Evolutionary conservation across 2,113 vertebrate species (phyloP).

Genomic region (Struthidea cinerea): DNA sequence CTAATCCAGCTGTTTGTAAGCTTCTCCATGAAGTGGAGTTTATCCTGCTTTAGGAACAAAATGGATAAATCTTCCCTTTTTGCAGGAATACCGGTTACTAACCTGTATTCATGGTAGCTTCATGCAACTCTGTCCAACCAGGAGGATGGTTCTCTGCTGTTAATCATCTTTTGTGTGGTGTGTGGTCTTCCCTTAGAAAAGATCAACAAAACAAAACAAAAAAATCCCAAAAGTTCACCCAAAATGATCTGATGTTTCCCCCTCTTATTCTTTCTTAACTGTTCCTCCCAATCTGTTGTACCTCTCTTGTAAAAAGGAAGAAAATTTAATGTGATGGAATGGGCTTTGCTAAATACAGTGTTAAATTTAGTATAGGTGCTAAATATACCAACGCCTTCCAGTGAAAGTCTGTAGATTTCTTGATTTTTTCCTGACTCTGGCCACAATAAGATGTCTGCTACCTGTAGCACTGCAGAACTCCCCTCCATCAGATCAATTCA

Average conservation of each 20-base stretch:
- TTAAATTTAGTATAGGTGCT: not conserved
- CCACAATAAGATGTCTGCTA: not conserved
- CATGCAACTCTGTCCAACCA: not conserved
- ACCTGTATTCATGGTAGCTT: not conserved
- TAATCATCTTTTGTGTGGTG: not conserved
- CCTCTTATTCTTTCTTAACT: not conserved
- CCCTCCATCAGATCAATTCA: not conserved
- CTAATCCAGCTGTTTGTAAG: not conserved
- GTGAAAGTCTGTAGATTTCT: not conserved
- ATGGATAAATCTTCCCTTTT: not conserved
- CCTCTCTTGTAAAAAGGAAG: not conserved
- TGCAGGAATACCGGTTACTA: not conserved
- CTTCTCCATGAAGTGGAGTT: not conserved
- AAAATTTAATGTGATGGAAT: not conserved
- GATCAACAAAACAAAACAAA: not conserved
- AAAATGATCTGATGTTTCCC: rapidly evolving
- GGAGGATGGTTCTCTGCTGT: not conserved
- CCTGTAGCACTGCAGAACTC: not conserved
- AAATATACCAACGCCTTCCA: not conserved
- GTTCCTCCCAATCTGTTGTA: not conserved
- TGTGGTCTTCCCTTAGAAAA: not conserved
- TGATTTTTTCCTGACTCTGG: not conserved
- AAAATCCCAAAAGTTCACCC: not conserved
- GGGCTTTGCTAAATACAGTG: not conserved
- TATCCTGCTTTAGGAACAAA: not conserved